These are phyloP conservation scores for Luehdorfia chinensis DNA, from an alignment of 1,140 invertebrate genomes.

Conservation along the genomic window DNA sequence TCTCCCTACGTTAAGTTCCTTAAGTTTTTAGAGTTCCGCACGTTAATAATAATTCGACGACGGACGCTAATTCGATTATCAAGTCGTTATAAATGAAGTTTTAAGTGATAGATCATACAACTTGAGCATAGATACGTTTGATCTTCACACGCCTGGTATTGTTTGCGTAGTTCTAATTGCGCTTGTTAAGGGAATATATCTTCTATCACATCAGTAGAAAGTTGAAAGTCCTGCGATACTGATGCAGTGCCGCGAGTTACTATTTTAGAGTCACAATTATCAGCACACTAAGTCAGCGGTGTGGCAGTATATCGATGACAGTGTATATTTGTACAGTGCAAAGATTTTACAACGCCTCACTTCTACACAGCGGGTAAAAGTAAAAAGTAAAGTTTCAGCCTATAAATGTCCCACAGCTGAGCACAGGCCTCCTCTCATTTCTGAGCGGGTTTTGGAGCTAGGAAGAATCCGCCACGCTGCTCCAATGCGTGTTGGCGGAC, in stretches of 20 bases:
- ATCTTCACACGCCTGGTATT: constrained; percentile 27
- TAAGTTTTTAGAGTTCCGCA: neutral
- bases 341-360: too few species aligned
- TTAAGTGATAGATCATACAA: constrained; percentile 26
- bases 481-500: too few species aligned
- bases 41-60: constrained; percentile 11
- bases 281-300: constrained; percentile 33
- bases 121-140: constrained; percentile 18
- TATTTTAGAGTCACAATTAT: constrained; percentile 30
- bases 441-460: too few species aligned
- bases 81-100: constrained; percentile 28
- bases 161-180: constrained; percentile 22
- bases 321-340: neutral
- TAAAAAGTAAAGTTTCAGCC: too few species aligned
- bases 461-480: too few species aligned
- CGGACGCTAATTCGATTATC: constrained; percentile 27
- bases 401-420: too few species aligned
- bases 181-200: neutral
- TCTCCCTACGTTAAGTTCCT: too few species aligned
- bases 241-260: constrained; percentile 2
- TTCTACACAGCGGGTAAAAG: too few species aligned
- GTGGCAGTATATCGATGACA: constrained; percentile 12
- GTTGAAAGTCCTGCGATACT: constrained; percentile 4
- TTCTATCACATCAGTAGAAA: neutral
- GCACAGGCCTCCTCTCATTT: too few species aligned